These are phyloP conservation scores for Eupithecia subumbrata DNA, from an alignment of 2,888 invertebrate species.

Conservation along the genomic window DNA sequence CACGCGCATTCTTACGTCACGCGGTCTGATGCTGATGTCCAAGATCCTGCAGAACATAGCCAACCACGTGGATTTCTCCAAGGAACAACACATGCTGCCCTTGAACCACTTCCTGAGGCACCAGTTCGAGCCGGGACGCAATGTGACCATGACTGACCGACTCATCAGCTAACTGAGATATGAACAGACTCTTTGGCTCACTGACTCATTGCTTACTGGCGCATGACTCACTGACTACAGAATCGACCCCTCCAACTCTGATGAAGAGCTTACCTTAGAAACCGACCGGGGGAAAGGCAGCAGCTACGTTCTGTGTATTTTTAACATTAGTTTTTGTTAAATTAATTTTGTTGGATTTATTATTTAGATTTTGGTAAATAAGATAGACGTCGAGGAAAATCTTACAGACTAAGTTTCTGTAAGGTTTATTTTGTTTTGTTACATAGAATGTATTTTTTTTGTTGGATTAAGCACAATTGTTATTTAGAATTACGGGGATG, in stretches of 20 bases:
- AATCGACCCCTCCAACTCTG: not conserved
- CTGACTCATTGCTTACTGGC: not conserved
- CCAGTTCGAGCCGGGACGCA: conserved; percentile 96
- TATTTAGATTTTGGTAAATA: too few relatives aligned
- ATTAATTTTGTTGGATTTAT: too few relatives aligned
- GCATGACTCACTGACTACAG: not conserved
- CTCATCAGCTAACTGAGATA: too few relatives aligned
- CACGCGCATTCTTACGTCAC: conserved; percentile 55
- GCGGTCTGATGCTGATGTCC: conserved; percentile 99
- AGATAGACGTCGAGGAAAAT: too few relatives aligned
- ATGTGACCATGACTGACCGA: conserved; percentile 42
- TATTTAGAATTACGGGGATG: too few relatives aligned
- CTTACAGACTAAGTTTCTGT: too few relatives aligned
- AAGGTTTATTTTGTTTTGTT: too few relatives aligned
- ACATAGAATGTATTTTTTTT: too few relatives aligned
- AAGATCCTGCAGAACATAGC: conserved; percentile 99
- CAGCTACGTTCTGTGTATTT: too few relatives aligned
- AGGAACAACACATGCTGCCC: conserved; percentile 98
- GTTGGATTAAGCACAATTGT: too few relatives aligned
- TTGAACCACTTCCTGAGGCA: conserved; percentile 97
- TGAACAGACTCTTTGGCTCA: too few relatives aligned
- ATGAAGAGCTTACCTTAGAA: not conserved
- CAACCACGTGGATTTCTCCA: conserved; percentile 98
- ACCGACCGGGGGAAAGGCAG: not conserved
- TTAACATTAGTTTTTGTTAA: too few relatives aligned